phyloP scores from a whole-genome alignment of 1,140 invertebrate genomes.

The Babylonia areolata region DNA sequence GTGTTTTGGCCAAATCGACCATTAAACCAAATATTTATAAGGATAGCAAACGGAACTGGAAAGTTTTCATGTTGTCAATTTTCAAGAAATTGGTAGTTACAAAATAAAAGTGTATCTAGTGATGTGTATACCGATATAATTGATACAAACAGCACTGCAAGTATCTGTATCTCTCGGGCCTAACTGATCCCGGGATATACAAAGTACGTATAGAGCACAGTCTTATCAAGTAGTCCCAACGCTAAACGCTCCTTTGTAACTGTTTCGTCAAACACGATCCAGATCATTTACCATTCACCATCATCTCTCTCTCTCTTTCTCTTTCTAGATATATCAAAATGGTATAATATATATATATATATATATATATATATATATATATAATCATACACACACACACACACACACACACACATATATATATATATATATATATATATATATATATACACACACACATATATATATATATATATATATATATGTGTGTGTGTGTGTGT shows the following conservation, averaged over 20 bases:
- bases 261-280: too few relatives aligned
- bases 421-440: background rate
- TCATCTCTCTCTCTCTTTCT: background rate
- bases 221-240: too few relatives aligned
- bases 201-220: too few relatives aligned
- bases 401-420: background rate
- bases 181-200: too few relatives aligned
- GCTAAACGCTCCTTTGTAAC: too few relatives aligned
- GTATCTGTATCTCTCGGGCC: background rate
- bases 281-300: too few relatives aligned
- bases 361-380: background rate
- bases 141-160: background rate
- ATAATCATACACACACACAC: background rate
- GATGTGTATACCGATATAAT: too few relatives aligned
- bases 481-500: background rate
- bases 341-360: background rate
- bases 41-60: too few relatives aligned
- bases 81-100: too few relatives aligned
- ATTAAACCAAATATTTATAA: too few relatives aligned
- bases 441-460: background rate
- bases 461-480: background rate
- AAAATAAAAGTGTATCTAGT: too few relatives aligned
- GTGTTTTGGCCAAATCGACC: background rate
- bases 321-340: background rate
- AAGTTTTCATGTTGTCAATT: too few relatives aligned